Evolutionary conservation across 2,113 vertebrate genomes (phyloP).

Genomic region (Accipiter virgatus): DNA sequence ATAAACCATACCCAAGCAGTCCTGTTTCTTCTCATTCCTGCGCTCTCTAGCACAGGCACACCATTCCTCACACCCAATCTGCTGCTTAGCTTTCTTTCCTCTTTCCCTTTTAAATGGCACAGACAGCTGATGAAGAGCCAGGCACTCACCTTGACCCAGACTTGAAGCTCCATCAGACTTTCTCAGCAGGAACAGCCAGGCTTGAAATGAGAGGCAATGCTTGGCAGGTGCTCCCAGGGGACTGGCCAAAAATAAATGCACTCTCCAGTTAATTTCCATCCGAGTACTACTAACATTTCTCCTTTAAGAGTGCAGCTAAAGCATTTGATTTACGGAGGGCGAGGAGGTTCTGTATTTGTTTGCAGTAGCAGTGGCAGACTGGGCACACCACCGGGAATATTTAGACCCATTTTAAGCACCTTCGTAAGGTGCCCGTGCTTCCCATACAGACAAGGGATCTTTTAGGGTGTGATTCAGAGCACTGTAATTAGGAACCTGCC

Average conservation of each 20-base stretch:
- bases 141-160: slow-evolving; percentile 52
- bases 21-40: neutral
- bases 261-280: slow-evolving; percentile 24
- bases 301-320: neutral
- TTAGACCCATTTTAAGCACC: neutral
- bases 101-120: neutral
- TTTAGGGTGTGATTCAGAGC: neutral
- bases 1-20: neutral
- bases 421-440: neutral
- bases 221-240: slow-evolving; percentile 15
- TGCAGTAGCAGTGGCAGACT: neutral
- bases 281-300: neutral
- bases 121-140: slow-evolving; percentile 12
- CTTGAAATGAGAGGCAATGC: slow-evolving; percentile 24
- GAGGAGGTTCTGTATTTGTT: neutral
- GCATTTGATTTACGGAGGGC: neutral
- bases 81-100: neutral
- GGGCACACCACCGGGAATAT: neutral
- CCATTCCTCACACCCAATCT: neutral
- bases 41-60: neutral
- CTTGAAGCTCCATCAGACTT: slow-evolving; percentile 19
- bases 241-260: slow-evolving; percentile 33
- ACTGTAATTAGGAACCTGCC: neutral
- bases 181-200: slow-evolving; percentile 31
- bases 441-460: neutral